These are phyloP conservation scores for Nematopogon swammerdamellus DNA, from an alignment of 2,888 invertebrate genomes.

Conservation along the genomic window DNA sequence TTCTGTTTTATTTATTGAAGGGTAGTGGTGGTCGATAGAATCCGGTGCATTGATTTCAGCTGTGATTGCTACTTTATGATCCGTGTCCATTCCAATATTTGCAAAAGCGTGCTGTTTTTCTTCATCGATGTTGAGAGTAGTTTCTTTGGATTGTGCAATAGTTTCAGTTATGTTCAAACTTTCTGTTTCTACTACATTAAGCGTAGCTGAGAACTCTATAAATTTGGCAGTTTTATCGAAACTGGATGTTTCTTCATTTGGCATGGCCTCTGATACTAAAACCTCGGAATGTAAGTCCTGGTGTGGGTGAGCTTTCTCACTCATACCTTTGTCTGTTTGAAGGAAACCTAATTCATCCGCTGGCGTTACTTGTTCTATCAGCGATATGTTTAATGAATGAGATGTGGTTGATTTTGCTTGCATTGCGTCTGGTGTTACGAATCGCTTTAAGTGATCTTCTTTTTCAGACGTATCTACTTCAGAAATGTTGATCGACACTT, in stretches of 20 bases:
- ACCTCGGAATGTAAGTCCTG: slow-evolving; percentile 40
- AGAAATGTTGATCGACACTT: slow-evolving; percentile 58
- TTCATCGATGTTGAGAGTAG: slow-evolving; percentile 30
- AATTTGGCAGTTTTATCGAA: slow-evolving; percentile 39
- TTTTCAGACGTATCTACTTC: slow-evolving; percentile 64
- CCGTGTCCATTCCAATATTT: slow-evolving; percentile 42
- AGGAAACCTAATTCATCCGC: slow-evolving; percentile 34
- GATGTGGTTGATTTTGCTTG: slow-evolving; percentile 24
- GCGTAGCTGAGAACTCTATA: slow-evolving; percentile 32
- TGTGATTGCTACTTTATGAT: slow-evolving; percentile 49
- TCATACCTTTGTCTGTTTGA: slow-evolving; percentile 14
- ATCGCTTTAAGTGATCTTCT: slow-evolving; percentile 52
- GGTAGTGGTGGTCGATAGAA: slow-evolving; percentile 15
- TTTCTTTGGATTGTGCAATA: slow-evolving; percentile 46
- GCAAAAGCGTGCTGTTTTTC: slow-evolving; percentile 44
- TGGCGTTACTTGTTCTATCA: slow-evolving; percentile 42
- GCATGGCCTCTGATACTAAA: slow-evolving; percentile 29
- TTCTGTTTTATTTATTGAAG: slow-evolving; percentile 24
- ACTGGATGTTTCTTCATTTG: slow-evolving; percentile 50
- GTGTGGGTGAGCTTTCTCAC: slow-evolving; percentile 25
- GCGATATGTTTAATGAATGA: slow-evolving; percentile 36
- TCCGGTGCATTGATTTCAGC: slow-evolving; percentile 39
- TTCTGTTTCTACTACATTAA: slow-evolving; percentile 55
- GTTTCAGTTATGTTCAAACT: slow-evolving; percentile 60
- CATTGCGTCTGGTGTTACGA: slow-evolving; percentile 20